phyloP scores from a whole-genome alignment of 92 coral and sea anemone species.

The Metridium senile region DNA sequence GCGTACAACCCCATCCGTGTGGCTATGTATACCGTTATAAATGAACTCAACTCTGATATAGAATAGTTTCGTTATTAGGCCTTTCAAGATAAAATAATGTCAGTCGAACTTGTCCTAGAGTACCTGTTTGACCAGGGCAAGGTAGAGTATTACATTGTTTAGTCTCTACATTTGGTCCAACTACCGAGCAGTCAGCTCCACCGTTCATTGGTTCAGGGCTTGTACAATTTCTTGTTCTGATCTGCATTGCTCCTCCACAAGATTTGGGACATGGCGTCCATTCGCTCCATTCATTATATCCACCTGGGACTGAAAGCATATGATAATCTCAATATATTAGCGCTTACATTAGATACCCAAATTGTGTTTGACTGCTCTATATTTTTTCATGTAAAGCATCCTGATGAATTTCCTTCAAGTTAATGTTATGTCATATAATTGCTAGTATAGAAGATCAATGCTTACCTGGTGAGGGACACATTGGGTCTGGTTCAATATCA shows the following conservation, averaged over 20 bases:
- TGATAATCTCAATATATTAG: not conserved
- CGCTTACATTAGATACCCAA: too few relatives aligned
- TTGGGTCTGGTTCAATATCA: conserved; percentile 62
- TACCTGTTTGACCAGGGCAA: conserved; percentile 93
- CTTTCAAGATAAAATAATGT: not conserved
- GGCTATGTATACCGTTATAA: too few relatives aligned
- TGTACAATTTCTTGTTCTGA: conserved; percentile 85
- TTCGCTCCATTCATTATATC: conserved; percentile 76
- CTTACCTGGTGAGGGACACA: conserved; percentile 95
- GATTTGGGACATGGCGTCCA: conserved; percentile 91
- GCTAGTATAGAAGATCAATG: not conserved
- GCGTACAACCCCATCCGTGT: too few relatives aligned
- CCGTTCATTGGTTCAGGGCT: conserved; percentile 92
- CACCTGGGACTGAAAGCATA: conserved; percentile 75
- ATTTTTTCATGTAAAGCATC: not conserved
- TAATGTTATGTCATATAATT: not conserved
- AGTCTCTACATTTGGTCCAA: conserved; percentile 86
- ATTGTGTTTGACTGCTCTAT: too few relatives aligned
- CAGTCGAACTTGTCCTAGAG: not conserved
- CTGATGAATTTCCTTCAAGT: not conserved
- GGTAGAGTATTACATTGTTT: conserved; percentile 72
- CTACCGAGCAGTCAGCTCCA: conserved; percentile 77
- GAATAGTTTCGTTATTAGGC: not conserved
- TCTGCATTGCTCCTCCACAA: conserved; percentile 90
- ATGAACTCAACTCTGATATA: too few relatives aligned